Evolutionary conservation across 2,797 vertebrate genomes (phyloP).

Genomic region (Chrysolophus pictus): DNA sequence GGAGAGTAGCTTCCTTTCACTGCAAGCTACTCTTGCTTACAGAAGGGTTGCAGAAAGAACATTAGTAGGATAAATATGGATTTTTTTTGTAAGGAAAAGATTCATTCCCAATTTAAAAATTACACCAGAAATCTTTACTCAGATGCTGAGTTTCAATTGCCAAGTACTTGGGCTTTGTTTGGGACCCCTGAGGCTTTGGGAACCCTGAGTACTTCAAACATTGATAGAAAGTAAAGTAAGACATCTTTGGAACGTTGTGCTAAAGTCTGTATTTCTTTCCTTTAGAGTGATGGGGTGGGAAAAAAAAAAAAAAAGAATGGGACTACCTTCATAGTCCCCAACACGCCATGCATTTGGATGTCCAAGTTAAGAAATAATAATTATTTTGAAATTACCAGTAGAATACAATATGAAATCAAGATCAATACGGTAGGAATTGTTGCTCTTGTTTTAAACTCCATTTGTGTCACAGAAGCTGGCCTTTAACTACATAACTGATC

Average conservation of each 20-base stretch:
- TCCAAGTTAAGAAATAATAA: not conserved
- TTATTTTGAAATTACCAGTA: too few relatives aligned
- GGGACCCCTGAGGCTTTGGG: not conserved
- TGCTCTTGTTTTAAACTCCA: not conserved
- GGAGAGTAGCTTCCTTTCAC: not conserved
- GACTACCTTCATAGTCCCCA: not conserved
- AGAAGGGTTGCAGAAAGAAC: not conserved
- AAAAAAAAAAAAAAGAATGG: not conserved
- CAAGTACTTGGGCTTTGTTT: not conserved
- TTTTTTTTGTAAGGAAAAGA: not conserved
- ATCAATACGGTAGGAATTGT: not conserved
- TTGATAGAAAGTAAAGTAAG: not conserved
- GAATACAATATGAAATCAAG: not conserved
- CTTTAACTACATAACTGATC: not conserved
- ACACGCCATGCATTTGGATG: not conserved
- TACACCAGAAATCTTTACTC: not conserved
- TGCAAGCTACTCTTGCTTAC: not conserved
- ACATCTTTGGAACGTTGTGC: not conserved
- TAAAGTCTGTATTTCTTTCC: not conserved
- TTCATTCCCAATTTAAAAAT: not conserved
- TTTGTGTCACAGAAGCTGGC: not conserved
- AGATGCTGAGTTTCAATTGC: not conserved
- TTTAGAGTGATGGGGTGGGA: not conserved
- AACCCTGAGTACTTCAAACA: not conserved
- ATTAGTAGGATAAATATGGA: not conserved